Conservation (phyloP, 2,113 vertebrate species). For the Prietella phreatophila region DNA sequence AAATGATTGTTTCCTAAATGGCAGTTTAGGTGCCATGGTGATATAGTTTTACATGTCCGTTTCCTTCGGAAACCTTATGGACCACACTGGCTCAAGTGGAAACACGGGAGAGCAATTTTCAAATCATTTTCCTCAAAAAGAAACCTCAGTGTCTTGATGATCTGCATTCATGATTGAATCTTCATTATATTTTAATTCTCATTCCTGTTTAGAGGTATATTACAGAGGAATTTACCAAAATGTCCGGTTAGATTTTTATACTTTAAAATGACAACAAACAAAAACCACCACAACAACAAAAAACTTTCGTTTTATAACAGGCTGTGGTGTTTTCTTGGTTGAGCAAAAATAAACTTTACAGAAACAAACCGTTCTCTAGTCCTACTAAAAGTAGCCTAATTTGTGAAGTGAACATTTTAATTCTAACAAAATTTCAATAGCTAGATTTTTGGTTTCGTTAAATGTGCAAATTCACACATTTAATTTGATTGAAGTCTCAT, state of each 20-base stretch:
- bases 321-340: background rate
- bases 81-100: background rate
- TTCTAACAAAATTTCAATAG: too few species aligned
- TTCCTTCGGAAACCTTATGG: background rate
- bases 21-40: background rate
- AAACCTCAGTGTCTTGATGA: background rate
- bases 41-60: background rate
- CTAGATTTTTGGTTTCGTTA: background rate
- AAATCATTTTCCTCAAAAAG: background rate
- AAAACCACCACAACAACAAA: background rate
- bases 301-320: background rate
- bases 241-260: background rate
- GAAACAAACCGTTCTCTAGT: background rate
- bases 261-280: background rate
- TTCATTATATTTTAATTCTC: background rate
- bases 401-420: background rate
- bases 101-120: background rate
- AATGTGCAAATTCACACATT: background rate
- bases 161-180: background rate
- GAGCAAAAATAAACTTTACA: background rate
- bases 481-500: background rate
- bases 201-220: background rate
- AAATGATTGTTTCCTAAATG: background rate
- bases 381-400: background rate
- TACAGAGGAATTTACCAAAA: background rate